Conservation (phyloP, 2,113 vertebrate genomes). For the Hemicordylus capensis region DNA sequence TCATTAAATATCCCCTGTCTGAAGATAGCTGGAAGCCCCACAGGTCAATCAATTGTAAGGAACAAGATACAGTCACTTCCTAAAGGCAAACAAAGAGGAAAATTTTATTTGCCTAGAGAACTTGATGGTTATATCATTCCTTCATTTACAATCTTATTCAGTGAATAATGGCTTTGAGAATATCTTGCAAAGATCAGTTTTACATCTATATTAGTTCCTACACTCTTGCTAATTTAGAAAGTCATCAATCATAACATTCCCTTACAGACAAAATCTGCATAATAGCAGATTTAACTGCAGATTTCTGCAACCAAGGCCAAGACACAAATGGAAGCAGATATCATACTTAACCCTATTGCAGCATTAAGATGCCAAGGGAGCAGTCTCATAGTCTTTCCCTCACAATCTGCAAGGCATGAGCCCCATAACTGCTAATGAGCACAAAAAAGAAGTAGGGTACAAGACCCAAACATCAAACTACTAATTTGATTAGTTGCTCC, state of each 20-base stretch:
- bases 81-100: slow-evolving; percentile 45
- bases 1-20: neutral
- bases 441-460: no score
- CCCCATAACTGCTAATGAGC: no score
- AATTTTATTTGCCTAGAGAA: slow-evolving; percentile 23
- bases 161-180: slow-evolving; percentile 39
- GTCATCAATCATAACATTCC: neutral
- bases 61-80: slow-evolving; percentile 36
- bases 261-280: rapidly evolving
- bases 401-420: neutral
- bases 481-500: no score
- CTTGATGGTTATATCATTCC: slow-evolving; percentile 28
- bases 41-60: slow-evolving; percentile 37
- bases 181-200: slow-evolving; percentile 37
- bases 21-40: slow-evolving; percentile 11
- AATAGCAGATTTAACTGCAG: slow-evolving; percentile 17
- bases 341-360: neutral
- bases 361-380: neutral
- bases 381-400: neutral
- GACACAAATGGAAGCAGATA: neutral
- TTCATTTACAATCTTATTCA: slow-evolving; percentile 46
- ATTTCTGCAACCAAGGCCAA: neutral
- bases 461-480: no score
- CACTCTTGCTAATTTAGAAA: neutral
- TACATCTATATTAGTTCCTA: neutral